Evolutionary conservation across 2,888 invertebrate genomes (phyloP).

Genomic region (Ephialtes manifestator): DNA sequence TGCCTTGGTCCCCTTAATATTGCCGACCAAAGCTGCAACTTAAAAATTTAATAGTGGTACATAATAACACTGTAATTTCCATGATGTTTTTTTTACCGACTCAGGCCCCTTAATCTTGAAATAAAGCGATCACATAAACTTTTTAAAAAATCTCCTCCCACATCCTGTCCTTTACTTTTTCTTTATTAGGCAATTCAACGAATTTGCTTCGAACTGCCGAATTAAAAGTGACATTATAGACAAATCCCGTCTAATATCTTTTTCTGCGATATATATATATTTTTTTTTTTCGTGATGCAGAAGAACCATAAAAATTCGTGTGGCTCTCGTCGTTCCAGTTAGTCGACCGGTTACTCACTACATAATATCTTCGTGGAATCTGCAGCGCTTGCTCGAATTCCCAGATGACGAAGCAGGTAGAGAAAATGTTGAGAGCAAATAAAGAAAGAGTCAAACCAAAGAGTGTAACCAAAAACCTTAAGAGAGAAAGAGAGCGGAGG

Average conservation of each 20-base stretch:
- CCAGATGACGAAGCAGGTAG: conserved; percentile 75
- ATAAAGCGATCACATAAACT: too few species aligned
- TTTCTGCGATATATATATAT: too few species aligned
- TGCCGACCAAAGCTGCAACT: background rate
- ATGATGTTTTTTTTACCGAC: too few species aligned
- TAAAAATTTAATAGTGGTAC: too few species aligned
- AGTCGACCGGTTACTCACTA: conserved; percentile 54
- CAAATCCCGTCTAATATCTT: background rate
- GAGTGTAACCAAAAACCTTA: conserved; percentile 7
- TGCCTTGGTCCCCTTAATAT: background rate
- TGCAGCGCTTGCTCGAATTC: conserved; percentile 75
- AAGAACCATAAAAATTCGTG: conserved; percentile 7
- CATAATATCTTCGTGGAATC: conserved; percentile 62
- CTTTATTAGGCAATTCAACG: background rate
- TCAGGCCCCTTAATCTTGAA: too few species aligned
- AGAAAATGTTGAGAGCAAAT: conserved; percentile 37
- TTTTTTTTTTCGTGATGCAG: background rate
- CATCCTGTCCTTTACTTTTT: background rate
- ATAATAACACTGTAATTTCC: too few species aligned
- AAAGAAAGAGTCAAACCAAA: conserved; percentile 39
- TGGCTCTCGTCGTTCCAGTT: conserved; percentile 46
- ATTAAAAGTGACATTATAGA: background rate
- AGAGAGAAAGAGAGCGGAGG: conserved; percentile 67
- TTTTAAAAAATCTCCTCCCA: too few species aligned
- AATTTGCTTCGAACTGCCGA: background rate